These are phyloP conservation scores for Mungos mungo DNA, from an alignment of 2,113 vertebrate genomes.

Conservation along the genomic window DNA sequence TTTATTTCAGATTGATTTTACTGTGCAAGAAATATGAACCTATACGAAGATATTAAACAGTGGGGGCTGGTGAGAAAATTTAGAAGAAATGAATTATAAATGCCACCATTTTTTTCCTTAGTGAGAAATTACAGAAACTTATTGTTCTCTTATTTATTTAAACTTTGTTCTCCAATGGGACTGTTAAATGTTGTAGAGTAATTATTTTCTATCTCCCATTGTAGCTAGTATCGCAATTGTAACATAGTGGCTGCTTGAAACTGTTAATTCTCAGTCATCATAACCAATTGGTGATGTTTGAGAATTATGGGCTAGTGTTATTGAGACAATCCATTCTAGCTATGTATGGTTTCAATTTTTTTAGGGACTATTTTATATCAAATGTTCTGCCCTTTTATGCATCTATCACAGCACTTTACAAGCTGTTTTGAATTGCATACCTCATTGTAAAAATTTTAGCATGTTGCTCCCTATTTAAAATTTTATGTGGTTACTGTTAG, in stretches of 20 bases:
- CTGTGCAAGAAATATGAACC: not conserved
- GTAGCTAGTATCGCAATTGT: not conserved
- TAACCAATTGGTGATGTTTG: not conserved
- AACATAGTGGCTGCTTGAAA: not conserved
- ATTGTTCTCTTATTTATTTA: not conserved
- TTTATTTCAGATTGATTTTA: constrained; percentile 34
- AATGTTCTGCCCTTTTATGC: not conserved
- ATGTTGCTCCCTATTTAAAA: not conserved
- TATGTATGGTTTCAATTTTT: not conserved
- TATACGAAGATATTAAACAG: not conserved
- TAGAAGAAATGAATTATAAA: not conserved
- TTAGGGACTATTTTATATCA: not conserved
- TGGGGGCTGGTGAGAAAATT: not conserved
- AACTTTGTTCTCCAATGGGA: not conserved
- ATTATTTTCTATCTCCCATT: not conserved
- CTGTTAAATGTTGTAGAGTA: not conserved
- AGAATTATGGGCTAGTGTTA: not conserved
- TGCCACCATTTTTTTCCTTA: not conserved
- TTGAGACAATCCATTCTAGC: not conserved
- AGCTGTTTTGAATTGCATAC: not conserved
- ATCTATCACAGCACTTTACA: not conserved
- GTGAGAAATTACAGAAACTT: not conserved
- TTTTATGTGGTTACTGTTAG: not conserved
- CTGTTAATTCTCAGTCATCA: not conserved
- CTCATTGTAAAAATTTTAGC: not conserved